Conservation (phyloP, 2,797 vertebrate species). For the Semotilus atromaculatus region DNA sequence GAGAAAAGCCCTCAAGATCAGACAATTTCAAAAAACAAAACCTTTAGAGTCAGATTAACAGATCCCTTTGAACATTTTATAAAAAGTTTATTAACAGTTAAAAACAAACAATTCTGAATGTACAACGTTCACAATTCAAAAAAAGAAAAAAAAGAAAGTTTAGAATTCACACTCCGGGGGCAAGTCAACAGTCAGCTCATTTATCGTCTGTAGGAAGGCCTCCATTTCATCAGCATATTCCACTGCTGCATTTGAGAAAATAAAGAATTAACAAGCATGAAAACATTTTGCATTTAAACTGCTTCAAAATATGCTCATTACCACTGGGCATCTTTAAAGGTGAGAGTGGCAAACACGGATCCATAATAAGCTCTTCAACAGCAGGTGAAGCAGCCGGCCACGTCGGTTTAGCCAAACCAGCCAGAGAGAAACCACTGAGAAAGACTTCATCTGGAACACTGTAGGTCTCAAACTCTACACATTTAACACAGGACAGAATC, state of each 20-base stretch:
- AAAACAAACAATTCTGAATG: constrained; percentile 4
- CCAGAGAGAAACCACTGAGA: constrained; percentile 58
- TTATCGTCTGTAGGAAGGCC: constrained; percentile 59
- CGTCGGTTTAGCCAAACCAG: constrained; percentile 42
- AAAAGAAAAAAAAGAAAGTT: background rate
- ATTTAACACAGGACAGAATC: background rate
- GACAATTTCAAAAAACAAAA: background rate
- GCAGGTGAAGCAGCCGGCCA: constrained; percentile 2
- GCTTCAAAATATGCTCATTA: background rate
- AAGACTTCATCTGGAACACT: constrained; percentile 58
- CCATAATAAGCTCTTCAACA: constrained; percentile 39
- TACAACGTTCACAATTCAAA: background rate
- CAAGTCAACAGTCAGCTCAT: constrained; percentile 57
- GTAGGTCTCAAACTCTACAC: constrained; percentile 56
- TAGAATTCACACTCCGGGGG: constrained; percentile 54
- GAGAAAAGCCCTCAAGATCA: background rate
- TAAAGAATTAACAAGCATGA: background rate
- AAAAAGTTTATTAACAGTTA: constrained; percentile 11
- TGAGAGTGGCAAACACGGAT: constrained; percentile 41
- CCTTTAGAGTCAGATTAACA: background rate
- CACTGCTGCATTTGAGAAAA: background rate
- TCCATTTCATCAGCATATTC: constrained; percentile 49
- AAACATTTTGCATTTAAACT: background rate
- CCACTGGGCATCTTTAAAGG: constrained; percentile 59
- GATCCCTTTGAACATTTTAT: background rate